Conservation (phyloP, 2,113 vertebrate genomes). For the Amazona guildingii region DNA sequence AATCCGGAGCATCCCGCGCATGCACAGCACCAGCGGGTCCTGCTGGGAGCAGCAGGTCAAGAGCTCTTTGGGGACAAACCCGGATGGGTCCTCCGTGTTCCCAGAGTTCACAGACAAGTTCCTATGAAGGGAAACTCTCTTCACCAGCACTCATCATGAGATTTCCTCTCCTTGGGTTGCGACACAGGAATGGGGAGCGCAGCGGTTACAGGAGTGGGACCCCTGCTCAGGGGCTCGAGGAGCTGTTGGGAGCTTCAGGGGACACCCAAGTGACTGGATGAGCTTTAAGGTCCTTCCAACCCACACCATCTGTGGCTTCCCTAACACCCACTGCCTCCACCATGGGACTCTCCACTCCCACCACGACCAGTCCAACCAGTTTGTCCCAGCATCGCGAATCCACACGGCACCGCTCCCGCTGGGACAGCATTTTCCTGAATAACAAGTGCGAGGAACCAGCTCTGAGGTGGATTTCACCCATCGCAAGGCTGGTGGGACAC, state of each 20-base stretch:
- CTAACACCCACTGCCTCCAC: neutral
- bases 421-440: neutral
- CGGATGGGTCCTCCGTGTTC: rapidly evolving
- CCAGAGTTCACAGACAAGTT: neutral
- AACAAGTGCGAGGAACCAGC: neutral
- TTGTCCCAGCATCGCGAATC: rapidly evolving
- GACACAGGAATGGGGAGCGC: neutral
- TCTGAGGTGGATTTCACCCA: neutral
- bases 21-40: rapidly evolving
- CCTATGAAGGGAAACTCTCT: neutral
- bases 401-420: rapidly evolving
- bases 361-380: conserved; percentile 17
- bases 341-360: neutral
- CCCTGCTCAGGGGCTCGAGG: neutral
- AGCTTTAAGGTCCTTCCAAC: neutral
- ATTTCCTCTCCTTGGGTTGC: conserved; percentile 19
- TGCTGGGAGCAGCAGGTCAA: neutral
- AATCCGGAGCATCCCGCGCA: rapidly evolving
- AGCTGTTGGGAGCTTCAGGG: neutral
- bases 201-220: neutral
- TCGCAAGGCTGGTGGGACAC: neutral
- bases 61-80: neutral
- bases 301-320: neutral
- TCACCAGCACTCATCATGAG: neutral
- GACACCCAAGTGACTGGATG: neutral